A percentile compares a stretch with the other conserved stretches of the same genome.
phyloP scores from a whole-genome alignment of 2,888 invertebrate species.

The Galeopsomyia nigrocyanea region DNA sequence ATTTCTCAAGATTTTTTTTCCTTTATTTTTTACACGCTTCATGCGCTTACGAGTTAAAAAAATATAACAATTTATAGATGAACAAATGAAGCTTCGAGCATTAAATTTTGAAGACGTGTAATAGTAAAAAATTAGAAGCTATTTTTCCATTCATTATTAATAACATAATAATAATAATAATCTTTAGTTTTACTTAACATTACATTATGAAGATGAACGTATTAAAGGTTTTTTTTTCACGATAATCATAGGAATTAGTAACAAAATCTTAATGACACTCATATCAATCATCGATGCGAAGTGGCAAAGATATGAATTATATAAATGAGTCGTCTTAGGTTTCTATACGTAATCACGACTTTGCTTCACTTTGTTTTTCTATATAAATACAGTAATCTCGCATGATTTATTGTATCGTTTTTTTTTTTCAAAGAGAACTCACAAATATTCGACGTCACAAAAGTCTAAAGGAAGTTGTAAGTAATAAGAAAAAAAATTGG shows the following conservation, averaged over 20 bases:
- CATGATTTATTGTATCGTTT: slow-evolving; percentile 21
- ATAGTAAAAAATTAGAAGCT: slow-evolving; percentile 41
- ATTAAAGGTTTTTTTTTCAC: slow-evolving; percentile 24
- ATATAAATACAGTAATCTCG: slow-evolving; percentile 44
- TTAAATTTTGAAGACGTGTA: slow-evolving; percentile 28
- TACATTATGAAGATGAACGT: slow-evolving; percentile 38
- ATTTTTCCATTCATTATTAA: slow-evolving; percentile 30
- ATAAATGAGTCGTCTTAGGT: slow-evolving; percentile 25
- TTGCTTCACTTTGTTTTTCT: slow-evolving; percentile 14
- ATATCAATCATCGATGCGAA: slow-evolving; percentile 37
- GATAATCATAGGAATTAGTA: slow-evolving; percentile 39
- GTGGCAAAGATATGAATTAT: slow-evolving; percentile 26
- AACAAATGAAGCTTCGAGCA: slow-evolving; percentile 38
- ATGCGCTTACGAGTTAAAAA: slow-evolving; percentile 32
- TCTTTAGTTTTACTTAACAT: slow-evolving; percentile 34
- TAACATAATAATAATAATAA: slow-evolving; percentile 38
- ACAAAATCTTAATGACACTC: slow-evolving; percentile 48
- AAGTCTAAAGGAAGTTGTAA: slow-evolving; percentile 18
- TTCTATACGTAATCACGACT: slow-evolving; percentile 43
- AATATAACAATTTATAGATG: slow-evolving; percentile 43
- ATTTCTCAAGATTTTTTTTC: slow-evolving; percentile 17
- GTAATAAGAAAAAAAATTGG: not conserved
- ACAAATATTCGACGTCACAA: slow-evolving; percentile 19
- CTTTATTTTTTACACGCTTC: slow-evolving; percentile 16
- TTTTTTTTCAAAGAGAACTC: slow-evolving; percentile 4